Conservation (phyloP, 1,140 invertebrate genomes). For the Odontomachus brunneus region DNA sequence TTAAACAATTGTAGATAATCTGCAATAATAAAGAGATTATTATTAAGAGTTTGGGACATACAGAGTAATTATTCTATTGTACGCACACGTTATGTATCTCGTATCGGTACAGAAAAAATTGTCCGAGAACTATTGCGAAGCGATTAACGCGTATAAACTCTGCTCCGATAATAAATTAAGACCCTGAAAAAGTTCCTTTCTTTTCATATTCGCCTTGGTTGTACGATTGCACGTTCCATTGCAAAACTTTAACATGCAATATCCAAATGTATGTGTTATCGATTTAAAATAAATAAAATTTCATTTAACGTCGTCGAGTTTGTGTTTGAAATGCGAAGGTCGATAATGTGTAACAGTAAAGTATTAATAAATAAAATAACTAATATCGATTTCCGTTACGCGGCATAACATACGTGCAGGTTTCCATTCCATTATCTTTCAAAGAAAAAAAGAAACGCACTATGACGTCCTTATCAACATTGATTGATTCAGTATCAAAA, state of each 20-base stretch:
- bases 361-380: slow-evolving; percentile 6
- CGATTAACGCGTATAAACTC: slow-evolving; percentile 25
- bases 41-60: slow-evolving; percentile 59
- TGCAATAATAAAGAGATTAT: slow-evolving; percentile 71
- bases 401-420: neutral
- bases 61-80: slow-evolving; percentile 44
- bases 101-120: slow-evolving; percentile 3
- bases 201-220: neutral
- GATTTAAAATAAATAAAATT: slow-evolving; percentile 30
- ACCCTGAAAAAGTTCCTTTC: neutral
- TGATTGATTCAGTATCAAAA: slow-evolving; percentile 18
- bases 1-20: slow-evolving; percentile 70
- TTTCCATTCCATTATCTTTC: neutral
- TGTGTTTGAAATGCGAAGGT: neutral
- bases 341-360: slow-evolving; percentile 19
- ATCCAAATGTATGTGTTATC: neutral
- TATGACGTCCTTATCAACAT: neutral
- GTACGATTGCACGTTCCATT: neutral
- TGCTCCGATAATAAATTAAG: too few relatives aligned
- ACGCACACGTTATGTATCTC: slow-evolving; percentile 9
- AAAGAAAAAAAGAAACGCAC: slow-evolving; percentile 1
- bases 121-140: neutral
- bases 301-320: slow-evolving; percentile 17
- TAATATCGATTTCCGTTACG: slow-evolving; percentile 13
- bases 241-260: slow-evolving; percentile 14